Evolutionary conservation across 2,888 invertebrate genomes (phyloP), one percentile per base, ranked within the genome.

Genomic region (Stramonita haemastoma): DNA sequence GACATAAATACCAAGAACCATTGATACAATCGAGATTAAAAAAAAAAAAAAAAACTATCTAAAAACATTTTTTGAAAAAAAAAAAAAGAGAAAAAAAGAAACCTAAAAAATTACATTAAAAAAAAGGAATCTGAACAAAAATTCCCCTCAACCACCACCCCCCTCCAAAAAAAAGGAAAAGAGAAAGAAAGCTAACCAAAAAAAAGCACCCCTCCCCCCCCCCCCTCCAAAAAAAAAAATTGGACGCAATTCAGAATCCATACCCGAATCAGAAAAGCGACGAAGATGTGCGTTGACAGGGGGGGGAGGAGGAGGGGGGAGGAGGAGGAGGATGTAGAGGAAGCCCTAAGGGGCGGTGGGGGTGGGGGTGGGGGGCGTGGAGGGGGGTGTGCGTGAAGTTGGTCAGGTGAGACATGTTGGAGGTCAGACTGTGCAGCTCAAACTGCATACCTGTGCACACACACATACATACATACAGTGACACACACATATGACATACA

Each of bases 331-430:
- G 29, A 86, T 97, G 98, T 93, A n/a, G 90, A 34, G 94, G 90
- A 93, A 98, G 98, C 93, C 99, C 97, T 46, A 46, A 46, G 46
- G 46, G 46, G 8, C 46, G 46, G 46, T 46, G 46, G 8, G 46
- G 46, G 0, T 98, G 99, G 93, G 98, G 98, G 93, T 97, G 97
- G 0, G 98, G 97, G 94, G 98, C 97, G 92, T 98, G 97, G 0
- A 98, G 98, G 91, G 99, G 96, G 92, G 98, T 98, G 79, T 98
- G 98, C 29, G 95, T 94, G 98, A 98, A 99, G 0, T 98, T 98
- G 0, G 98, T 98, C 56, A 89, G 70, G 89, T 98, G 98, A 88
- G 99, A 97, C 93, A 98, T 98, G 90, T 98, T 98, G 88, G 97
- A 98, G 19, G 97, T 97, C 86, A 97, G 97, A 86, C 97, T 97